Base-by-base conservation (phyloP, 2,113 vertebrate species). In the Tragulus kanchil region DNA sequence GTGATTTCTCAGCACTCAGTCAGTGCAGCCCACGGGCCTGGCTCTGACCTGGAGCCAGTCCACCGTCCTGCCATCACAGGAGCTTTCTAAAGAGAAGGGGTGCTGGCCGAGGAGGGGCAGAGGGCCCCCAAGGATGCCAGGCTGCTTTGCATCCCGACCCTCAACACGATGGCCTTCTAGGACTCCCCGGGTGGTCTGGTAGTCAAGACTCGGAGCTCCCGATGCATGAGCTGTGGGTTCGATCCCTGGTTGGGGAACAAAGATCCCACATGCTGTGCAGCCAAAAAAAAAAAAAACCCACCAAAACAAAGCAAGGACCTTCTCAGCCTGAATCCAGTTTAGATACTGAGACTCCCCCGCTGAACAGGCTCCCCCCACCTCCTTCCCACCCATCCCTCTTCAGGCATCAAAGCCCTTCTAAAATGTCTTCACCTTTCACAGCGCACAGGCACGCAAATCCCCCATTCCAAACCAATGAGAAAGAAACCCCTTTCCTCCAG, bases 351-450 rank as follows among this genome's bases (percentile, higher is more conserved):
- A 23, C 48, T 10, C 31, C n/a, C 1, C 71, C 64, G 19, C 5
- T 2, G 8, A 48, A 58, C 75, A 59, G n/a, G 4, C 62, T 54
- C 13, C 9, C 42, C 19, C 19, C 25, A 5, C 17, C 62, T 36
- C 19, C 64, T 65, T 69, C 85, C 59, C 42, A 64, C 45, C 62
- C 59, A 64, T 59, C 67, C 84, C 62, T 97, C 93, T 81, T 31
- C 86, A 92, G 67, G 62, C 96, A 93, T 96, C 93, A 71, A 85
- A 92, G 67, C 1, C 83, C 93, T 73, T 97, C 96, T 77, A 93
- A 96, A 95, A 96, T 96, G 97, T 97, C 97, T 93, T 95, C 97
- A 61, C 96, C 86, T 93, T 95, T 96, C 95, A 89, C 0, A 2
- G 31, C 92, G 97, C 96, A 91, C 96, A 86, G 81, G 69, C 78